Evolutionary conservation across 1,140 invertebrate genomes (phyloP), one percentile per base, ranked within the genome.

Genomic region (Nasonia vitripennis): DNA sequence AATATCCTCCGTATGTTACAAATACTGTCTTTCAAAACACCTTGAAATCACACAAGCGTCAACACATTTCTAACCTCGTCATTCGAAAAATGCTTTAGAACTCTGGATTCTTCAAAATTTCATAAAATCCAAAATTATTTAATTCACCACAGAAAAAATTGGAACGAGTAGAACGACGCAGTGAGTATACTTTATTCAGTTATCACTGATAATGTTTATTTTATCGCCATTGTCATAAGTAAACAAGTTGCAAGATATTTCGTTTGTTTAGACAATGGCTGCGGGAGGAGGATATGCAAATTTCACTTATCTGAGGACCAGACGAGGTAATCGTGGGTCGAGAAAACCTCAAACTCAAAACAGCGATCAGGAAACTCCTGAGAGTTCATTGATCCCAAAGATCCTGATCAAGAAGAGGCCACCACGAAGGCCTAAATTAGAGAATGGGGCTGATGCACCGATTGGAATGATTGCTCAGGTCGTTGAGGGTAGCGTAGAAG

Each of bases 371-470:
- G 48, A 78, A 20, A 20, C 31, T 62, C 23, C 20, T 17, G 48
- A 34, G 4, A 17, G 31, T 34, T 4, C 14, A 12, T 2, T 12
- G 9, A 11, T 2, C 20, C 55, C 67, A 12, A 78, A 78, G 14
- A 78, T 84, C 34, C 51, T 84, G 0, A 55, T 84, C 5, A 68
- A 79, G 23, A 84, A 79, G 17, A 78, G 83, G n/a, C 83, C 75
- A 62, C 83, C 83, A 6, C 48, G 83, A 6, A 70, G 27, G 34
- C 83, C 83, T 9, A 84, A 79, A 45, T 37, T 84, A 7, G 27
- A 17, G 27, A 34, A 84, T 84, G 77, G 55, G 11, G 17, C 12
- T 14, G 17, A 55, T n/a, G 11, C 31, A 55, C 71, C 41, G 2
- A 23, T 9, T 55, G 20, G 27, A 4, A 45, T 34, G 2, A 51